These are phyloP conservation scores for Pygoscelis adeliae DNA, from an alignment of 2,113 vertebrate genomes.

Conservation along the genomic window DNA sequence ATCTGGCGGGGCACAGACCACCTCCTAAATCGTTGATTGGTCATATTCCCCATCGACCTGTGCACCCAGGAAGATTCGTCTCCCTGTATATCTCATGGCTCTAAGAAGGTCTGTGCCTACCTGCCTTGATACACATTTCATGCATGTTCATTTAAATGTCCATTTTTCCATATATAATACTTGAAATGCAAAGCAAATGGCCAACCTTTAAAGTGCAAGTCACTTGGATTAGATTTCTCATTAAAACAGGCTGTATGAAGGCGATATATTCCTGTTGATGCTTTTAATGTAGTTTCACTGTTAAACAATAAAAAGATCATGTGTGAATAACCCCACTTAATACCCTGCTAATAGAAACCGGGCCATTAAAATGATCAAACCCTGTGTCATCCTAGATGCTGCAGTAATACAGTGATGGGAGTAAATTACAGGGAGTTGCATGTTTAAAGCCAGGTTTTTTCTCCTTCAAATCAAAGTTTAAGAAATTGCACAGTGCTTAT, in stretches of 20 bases:
- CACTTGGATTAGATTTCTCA: background rate
- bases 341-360: background rate
- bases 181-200: background rate
- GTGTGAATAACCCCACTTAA: background rate
- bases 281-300: background rate
- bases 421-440: background rate
- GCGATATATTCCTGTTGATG: background rate
- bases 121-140: background rate
- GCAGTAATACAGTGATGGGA: background rate
- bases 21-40: background rate
- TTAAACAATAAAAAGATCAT: background rate
- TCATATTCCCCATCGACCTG: background rate
- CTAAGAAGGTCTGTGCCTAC: background rate
- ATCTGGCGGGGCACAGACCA: background rate
- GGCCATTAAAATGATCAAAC: background rate
- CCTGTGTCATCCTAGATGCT: background rate
- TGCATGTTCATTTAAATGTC: background rate
- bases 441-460: background rate
- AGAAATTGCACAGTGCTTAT: background rate
- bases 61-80: background rate
- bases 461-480: background rate
- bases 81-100: background rate
- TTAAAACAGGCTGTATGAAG: background rate
- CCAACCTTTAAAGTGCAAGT: background rate
- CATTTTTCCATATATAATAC: background rate